Conservation (phyloP, 2,797 vertebrate genomes). For the Mormyrops boulengeri region DNA sequence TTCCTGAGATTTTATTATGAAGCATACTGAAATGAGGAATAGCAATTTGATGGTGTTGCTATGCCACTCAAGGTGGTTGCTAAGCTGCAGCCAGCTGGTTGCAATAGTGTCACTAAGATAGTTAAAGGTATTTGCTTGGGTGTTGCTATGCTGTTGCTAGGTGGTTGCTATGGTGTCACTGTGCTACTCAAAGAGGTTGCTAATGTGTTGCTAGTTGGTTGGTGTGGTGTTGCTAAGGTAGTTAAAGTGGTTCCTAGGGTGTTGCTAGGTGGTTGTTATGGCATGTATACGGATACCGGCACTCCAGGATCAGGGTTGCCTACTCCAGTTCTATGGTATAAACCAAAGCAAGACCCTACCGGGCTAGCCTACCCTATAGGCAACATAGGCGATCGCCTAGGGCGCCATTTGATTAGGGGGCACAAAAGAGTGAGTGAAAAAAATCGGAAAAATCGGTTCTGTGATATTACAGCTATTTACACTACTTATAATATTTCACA, state of each 20-base stretch:
- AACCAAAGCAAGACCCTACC: no score
- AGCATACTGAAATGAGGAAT: background rate
- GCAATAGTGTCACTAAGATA: background rate
- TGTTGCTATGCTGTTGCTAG: background rate
- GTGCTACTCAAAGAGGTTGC: background rate
- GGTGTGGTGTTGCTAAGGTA: background rate
- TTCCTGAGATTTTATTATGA: background rate
- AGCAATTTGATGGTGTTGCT: background rate
- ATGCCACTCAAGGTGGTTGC: background rate
- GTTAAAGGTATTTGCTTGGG: background rate
- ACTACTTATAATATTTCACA: background rate
- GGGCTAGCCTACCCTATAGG: background rate
- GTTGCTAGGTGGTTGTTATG: background rate
- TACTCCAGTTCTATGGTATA: background rate
- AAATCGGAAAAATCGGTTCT: background rate
- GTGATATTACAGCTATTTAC: background rate
- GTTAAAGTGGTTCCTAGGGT: background rate
- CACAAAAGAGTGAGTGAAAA: background rate
- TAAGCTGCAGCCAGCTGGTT: background rate
- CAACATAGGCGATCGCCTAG: background rate
- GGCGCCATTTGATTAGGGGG: background rate
- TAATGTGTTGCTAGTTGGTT: background rate
- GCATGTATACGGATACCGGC: no score
- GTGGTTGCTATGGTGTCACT: background rate
- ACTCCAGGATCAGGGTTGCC: background rate